Percentiles rank a stretch among this genome's conserved stretches.
Conservation (phyloP, 1,140 invertebrate genomes). For the Apocrypta bakeri region DNA sequence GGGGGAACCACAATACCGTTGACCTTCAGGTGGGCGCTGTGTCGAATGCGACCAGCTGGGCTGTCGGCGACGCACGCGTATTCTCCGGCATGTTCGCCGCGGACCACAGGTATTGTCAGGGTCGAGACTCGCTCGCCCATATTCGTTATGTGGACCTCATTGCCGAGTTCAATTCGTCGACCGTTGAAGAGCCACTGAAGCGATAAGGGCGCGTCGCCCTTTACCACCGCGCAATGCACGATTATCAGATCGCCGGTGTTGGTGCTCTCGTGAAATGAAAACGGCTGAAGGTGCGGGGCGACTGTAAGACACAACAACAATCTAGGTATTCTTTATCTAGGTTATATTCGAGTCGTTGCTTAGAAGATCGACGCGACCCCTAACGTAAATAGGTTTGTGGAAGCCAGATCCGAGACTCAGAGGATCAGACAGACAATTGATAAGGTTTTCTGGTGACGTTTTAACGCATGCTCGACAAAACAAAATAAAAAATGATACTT, state of each 20-base stretch:
- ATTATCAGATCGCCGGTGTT: slow-evolving; percentile 78
- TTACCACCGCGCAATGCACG: slow-evolving; percentile 82
- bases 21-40: slow-evolving; percentile 77
- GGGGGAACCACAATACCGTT: slow-evolving; percentile 68
- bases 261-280: slow-evolving; percentile 70
- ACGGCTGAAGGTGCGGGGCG: slow-evolving; percentile 71
- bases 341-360: background rate
- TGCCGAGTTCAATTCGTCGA: slow-evolving; percentile 70
- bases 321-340: background rate
- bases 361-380: background rate
- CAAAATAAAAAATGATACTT: slow-evolving; percentile 11
- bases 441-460: background rate
- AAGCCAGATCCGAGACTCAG: background rate
- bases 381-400: no score
- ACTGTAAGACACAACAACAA: slow-evolving; percentile 65
- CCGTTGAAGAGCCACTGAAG: slow-evolving; percentile 80
- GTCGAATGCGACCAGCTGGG: slow-evolving; percentile 78
- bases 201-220: slow-evolving; percentile 83
- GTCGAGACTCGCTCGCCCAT: slow-evolving; percentile 75
- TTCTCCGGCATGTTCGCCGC: slow-evolving; percentile 79
- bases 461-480: slow-evolving; percentile 28
- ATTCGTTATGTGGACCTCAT: slow-evolving; percentile 77
- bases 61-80: slow-evolving; percentile 85
- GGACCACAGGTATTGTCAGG: slow-evolving; percentile 72
- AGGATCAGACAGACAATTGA: background rate